phyloP scores from a whole-genome alignment of 2,113 vertebrate genomes.

The Strix uralensis region DNA sequence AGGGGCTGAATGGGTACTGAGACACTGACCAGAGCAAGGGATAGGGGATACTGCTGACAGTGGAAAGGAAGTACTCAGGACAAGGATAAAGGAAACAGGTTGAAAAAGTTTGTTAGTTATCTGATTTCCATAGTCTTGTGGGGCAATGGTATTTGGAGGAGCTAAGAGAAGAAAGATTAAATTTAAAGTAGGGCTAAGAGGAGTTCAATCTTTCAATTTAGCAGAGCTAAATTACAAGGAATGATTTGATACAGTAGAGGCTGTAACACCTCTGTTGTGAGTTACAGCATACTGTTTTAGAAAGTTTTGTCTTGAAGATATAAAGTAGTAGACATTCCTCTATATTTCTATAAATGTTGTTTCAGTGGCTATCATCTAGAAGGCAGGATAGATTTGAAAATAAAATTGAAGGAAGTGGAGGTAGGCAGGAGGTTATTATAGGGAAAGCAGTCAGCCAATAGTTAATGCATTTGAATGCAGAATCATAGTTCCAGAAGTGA shows the following conservation, averaged over 20 bases:
- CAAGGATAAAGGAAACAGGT: neutral
- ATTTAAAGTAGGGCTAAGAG: neutral
- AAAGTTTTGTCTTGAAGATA: neutral
- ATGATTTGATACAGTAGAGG: neutral
- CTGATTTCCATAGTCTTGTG: neutral
- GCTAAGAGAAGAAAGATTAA: neutral
- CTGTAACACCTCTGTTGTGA: neutral
- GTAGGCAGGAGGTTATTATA: neutral
- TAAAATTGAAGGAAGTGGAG: neutral
- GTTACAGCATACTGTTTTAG: neutral
- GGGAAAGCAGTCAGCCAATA: neutral
- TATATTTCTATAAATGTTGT: neutral
- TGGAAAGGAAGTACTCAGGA: neutral
- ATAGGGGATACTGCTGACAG: neutral
- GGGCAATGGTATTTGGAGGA: neutral
- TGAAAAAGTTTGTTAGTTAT: neutral
- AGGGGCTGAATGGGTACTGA: neutral
- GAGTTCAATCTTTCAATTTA: neutral
- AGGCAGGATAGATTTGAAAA: neutral
- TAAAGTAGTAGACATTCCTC: neutral
- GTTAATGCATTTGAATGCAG: neutral
- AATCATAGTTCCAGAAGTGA: neutral
- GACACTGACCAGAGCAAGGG: neutral
- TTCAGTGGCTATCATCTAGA: neutral
- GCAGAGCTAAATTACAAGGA: neutral